phyloP scores from a whole-genome alignment of 2,888 invertebrate species.

The Gnatocerus cornutus region DNA sequence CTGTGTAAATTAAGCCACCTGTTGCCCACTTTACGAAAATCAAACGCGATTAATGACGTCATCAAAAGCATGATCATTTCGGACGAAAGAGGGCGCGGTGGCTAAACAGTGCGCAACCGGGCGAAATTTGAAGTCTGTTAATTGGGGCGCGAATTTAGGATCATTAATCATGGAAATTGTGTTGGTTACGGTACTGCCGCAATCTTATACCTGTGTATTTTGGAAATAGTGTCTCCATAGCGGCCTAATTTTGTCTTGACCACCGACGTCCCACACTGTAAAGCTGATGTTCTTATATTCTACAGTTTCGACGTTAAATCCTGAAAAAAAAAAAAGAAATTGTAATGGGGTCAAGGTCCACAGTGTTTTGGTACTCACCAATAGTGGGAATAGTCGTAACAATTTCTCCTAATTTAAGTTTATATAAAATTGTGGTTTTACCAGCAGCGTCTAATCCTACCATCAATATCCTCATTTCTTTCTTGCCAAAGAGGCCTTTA shows the following conservation, averaged over 20 bases:
- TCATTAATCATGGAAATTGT: conserved; percentile 4
- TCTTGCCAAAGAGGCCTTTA: conserved; percentile 99
- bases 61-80: background rate
- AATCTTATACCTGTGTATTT: conserved; percentile 87
- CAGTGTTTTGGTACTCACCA: conserved; percentile 78
- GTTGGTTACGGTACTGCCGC: background rate
- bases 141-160: conserved; percentile 4
- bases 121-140: background rate
- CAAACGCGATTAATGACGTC: conserved; percentile 5
- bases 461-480: conserved; percentile 99
- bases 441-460: conserved; percentile 99
- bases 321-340: conserved; percentile 72
- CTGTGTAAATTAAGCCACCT: background rate
- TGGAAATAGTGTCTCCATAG: conserved; percentile 99
- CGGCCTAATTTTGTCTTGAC: conserved; percentile 98
- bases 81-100: background rate
- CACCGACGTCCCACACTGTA: conserved; percentile 98
- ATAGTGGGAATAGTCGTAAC: conserved; percentile 99
- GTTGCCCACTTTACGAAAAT: conserved; percentile 1
- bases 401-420: conserved; percentile 99
- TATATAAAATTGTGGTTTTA: conserved; percentile 99
- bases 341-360: conserved; percentile 17
- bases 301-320: conserved; percentile 98
- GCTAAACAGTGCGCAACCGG: background rate
- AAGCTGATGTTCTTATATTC: conserved; percentile 99